Evolutionary conservation across 1,140 invertebrate genomes (phyloP), one percentile per base, ranked within the genome.

Genomic region (Dendroctonus ponderosae): DNA sequence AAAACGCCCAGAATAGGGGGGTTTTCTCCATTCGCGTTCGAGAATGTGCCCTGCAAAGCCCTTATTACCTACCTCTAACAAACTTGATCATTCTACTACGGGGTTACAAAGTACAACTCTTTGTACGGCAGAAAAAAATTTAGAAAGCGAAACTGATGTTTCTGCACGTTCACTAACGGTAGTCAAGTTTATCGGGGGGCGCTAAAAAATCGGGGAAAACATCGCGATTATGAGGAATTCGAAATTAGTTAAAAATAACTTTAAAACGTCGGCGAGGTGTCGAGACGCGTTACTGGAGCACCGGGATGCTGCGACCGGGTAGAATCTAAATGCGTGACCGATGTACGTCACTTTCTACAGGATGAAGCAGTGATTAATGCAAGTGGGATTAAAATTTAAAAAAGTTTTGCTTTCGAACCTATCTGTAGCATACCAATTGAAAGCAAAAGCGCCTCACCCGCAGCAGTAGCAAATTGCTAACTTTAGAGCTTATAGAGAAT

Each of bases 231-330:
- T 14, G 39, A 11, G 12, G 39, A 42, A 14, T 11, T 26, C 39
- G 60, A 52, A 61, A 49, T 61, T 39, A 14, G 26, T 38, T 62
- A 62, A 49, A 63, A 63, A 63, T 63, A 63, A 42, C 42, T 11
- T 48, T 26, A 15, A 39, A 54, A 44, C 52, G 51, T 46, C 52
- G 52, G 7, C 26, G 51, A 54, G 52, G 52, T 52, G 62, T 63
- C 62, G 62, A 42, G 51, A 46, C 62, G 62, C 62, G 62, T 63
- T 63, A 63, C 62, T 63, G 62, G 62, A 63, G 51, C 51, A 63
- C 62, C 62, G 62, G 51, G 62, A 63, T 15, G 62, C 62, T n/a
- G 11, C 7, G 11, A 11, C 37, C 41, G 8, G 39, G 52, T 54
- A 39, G 26, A n/a, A 38, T 48, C 58, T 61, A 61, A 61, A 61